phyloP scores from a whole-genome alignment of 2,888 invertebrate species.

The Drosophila anceps region DNA sequence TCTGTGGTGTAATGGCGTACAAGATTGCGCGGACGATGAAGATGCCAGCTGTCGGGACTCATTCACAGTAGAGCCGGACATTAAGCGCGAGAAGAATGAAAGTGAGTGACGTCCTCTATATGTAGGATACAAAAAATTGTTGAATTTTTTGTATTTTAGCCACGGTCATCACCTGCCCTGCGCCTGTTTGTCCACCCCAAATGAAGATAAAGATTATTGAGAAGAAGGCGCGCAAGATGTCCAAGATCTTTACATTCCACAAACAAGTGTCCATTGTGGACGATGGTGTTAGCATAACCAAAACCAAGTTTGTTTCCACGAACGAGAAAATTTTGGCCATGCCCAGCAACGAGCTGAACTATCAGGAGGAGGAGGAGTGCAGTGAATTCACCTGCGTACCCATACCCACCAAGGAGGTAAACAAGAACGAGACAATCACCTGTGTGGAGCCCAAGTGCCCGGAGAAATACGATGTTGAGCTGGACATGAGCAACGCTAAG shows the following conservation, averaged over 20 bases:
- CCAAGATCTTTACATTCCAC: constrained; percentile 85
- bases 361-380: constrained; percentile 78
- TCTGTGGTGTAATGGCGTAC: constrained; percentile 92
- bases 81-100: constrained; percentile 73
- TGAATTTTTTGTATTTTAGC: constrained; percentile 22
- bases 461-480: constrained; percentile 87
- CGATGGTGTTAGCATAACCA: constrained; percentile 78
- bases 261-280: constrained; percentile 78
- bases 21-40: constrained; percentile 94
- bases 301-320: constrained; percentile 76
- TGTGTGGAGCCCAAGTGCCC: constrained; percentile 87
- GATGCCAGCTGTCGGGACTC: constrained; percentile 87
- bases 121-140: not conserved
- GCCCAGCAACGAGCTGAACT: constrained; percentile 68
- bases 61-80: constrained; percentile 68
- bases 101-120: constrained; percentile 58
- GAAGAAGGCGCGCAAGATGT: constrained; percentile 83
- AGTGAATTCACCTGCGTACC: constrained; percentile 84
- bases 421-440: constrained; percentile 73
- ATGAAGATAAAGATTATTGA: constrained; percentile 86
- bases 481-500: constrained; percentile 85
- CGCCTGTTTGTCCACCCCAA: constrained; percentile 86
- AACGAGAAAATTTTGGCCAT: constrained; percentile 76
- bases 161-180: constrained; percentile 84
- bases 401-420: constrained; percentile 66